Conservation (phyloP, 64 coral and sea anemone genomes). For the Porites australiensis region DNA sequence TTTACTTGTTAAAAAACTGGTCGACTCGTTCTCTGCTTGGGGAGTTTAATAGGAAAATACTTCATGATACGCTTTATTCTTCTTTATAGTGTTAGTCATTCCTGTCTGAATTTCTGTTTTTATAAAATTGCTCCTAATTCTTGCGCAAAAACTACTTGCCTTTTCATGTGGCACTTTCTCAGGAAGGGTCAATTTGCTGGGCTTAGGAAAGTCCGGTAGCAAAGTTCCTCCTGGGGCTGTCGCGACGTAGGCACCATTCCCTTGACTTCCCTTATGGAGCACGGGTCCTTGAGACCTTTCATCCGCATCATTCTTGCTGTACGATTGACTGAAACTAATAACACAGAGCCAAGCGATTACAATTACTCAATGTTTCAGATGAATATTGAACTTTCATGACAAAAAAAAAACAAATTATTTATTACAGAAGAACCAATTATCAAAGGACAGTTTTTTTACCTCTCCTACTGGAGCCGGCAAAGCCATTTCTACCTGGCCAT, state of each 20-base stretch:
- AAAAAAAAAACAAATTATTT: too few species aligned
- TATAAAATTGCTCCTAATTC: too few species aligned
- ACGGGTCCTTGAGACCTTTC: conserved; percentile 64
- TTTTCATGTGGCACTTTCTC: conserved; percentile 87
- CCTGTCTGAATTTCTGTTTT: too few species aligned
- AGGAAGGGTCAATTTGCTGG: conserved; percentile 75
- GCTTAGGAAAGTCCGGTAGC: conserved; percentile 90
- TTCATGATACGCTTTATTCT: too few species aligned
- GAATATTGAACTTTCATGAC: too few species aligned
- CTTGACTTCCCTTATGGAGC: conserved; percentile 61
- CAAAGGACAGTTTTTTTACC: too few species aligned
- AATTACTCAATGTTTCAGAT: neutral
- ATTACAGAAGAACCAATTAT: too few species aligned
- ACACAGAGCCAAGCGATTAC: neutral
- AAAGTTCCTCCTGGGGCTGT: conserved; percentile 91
- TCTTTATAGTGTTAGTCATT: too few species aligned
- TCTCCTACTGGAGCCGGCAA: too few species aligned
- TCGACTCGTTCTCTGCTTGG: too few species aligned
- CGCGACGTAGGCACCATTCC: conserved; percentile 73
- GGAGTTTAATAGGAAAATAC: too few species aligned
- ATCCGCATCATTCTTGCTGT: conserved; percentile 88
- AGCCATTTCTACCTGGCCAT: too few species aligned
- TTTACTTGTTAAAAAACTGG: neutral
- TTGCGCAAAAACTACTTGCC: conserved; percentile 1
- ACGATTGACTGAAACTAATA: conserved; percentile 88